These are phyloP conservation scores for Oenanthe oenanthe DNA, from an alignment of 2,113 vertebrate genomes.

Conservation along the genomic window DNA sequence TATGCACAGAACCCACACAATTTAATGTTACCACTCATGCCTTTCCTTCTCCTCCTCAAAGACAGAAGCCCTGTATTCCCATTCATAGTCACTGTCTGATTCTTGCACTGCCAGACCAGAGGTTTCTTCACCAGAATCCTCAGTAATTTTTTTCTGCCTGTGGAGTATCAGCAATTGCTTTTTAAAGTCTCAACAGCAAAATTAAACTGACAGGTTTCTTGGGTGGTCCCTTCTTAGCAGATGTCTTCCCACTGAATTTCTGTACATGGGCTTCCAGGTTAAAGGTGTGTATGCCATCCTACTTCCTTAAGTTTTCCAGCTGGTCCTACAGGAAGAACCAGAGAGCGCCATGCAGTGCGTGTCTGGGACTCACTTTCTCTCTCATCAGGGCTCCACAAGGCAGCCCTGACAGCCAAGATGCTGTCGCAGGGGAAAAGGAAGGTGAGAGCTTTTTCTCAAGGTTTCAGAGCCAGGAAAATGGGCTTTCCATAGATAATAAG, in stretches of 20 bases:
- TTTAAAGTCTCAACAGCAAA: neutral
- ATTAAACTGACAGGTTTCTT: neutral
- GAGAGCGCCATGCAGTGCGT: neutral
- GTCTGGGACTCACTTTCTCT: neutral
- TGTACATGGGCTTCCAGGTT: neutral
- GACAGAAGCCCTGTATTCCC: neutral
- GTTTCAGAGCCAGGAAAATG: neutral
- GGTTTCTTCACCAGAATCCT: neutral
- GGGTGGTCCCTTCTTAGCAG: neutral
- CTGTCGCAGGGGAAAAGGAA: neutral
- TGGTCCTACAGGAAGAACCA: neutral
- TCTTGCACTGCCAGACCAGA: neutral
- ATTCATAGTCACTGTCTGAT: neutral
- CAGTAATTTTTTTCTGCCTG: neutral
- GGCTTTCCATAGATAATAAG: neutral
- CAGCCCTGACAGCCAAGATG: neutral
- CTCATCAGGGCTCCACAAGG: neutral
- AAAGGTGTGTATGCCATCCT: neutral
- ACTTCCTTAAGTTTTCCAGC: neutral
- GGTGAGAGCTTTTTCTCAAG: neutral
- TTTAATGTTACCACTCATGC: neutral
- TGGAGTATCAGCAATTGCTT: fast-evolving
- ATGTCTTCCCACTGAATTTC: neutral
- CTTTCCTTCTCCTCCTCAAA: neutral
- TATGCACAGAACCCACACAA: neutral